Evolutionary conservation across 1,140 invertebrate genomes (phyloP), one percentile per base, ranked within the genome.

Genomic region (Battus philenor): DNA sequence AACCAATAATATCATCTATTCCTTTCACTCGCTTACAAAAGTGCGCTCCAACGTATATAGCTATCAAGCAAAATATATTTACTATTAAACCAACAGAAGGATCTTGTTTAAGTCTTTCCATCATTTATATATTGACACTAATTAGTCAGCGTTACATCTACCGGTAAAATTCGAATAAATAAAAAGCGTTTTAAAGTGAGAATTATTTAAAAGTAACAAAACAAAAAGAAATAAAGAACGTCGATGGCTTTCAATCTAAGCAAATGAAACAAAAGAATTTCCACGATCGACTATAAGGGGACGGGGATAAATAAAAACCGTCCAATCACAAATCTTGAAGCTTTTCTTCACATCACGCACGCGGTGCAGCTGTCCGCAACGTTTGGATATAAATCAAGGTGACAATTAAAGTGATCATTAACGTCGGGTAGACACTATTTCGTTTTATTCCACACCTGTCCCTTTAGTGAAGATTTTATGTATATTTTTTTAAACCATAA

Each of bases 321-420:
- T 43, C 41, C 52, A 49, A 59, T 63, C 56, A 59, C 63, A 67
- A 67, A 67, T 67, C 63, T 63, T 41, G n/a, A 29, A 30, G 44
- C 47, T 63, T 61, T 61, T 54, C 56, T 45, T 47, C 58, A 39
- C 45, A 13, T 22, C 18, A 30, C 60, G 59, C 60, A 55, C 59
- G 58, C 52, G 16, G 46, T 27, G 26, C 47, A 59, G 53, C 11
- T 9, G 44, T 54, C 10, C 33, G 11, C 41, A 62, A 62, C 59
- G 41, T 50, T 59, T 50, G 30, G 45, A 36, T 31, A 10, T 20
- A 39, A 39, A 26, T 39, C 26, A 47, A 22, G 36, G 22, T 26
- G 36, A 18, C 33, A 36, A 17, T 36, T 30, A 44, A 22, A 44
- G 15, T 11, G 30, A 32, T 22, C 16, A 20, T 44, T 44, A 22